Evolutionary conservation across 2,113 vertebrate species (phyloP), one percentile per base, ranked within the genome.

Genomic region (Condylura cristata): DNA sequence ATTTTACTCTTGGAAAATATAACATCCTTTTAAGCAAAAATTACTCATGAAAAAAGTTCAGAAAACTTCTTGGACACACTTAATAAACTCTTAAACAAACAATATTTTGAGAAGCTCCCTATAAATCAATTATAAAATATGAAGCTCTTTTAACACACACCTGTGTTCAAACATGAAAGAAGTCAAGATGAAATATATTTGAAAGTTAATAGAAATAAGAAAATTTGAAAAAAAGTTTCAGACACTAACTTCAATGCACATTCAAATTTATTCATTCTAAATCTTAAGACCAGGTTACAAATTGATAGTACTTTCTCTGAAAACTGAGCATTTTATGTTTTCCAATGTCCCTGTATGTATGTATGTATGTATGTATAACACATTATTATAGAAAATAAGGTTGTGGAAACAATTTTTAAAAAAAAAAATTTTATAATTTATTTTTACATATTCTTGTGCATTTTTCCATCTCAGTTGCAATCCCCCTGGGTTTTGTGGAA

Each of bases 1-100:
- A 89, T 74, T 90, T 93, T 60, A 94, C 8, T 94, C 71, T 91
- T 95, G 71, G 71, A 94, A 96, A 95, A 89, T 91, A 66, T 34
- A 92, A 91, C 48, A 88, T 58, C 48, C 44, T 95, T 94, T 91
- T 82, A 86, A 91, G 61, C 58, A 96, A 95, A 96, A 95, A 76
- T 80, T 87, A 94, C 72, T 75, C 51, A 86, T n/a, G 28, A 80
- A 76, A 93, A 90, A 86, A 86, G 24, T 46, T 95, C 26, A 70
- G 75, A 68, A 83, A 34, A 79, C 30, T 89, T 96, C 48, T 80
- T 93, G 60, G 58, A 74, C 56, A 86, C 2, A 86, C 13, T 83
- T 87, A 89, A 88, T 17, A 89, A 88, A 79, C 39, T 89, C 48
- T 92, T 96, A 44, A 92, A 92, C 84, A 89, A 96, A 53, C n/a